Evolutionary conservation across 1,140 invertebrate species (phyloP), one percentile per base, ranked within the genome.

Genomic region (Drosophila watanabei): DNA sequence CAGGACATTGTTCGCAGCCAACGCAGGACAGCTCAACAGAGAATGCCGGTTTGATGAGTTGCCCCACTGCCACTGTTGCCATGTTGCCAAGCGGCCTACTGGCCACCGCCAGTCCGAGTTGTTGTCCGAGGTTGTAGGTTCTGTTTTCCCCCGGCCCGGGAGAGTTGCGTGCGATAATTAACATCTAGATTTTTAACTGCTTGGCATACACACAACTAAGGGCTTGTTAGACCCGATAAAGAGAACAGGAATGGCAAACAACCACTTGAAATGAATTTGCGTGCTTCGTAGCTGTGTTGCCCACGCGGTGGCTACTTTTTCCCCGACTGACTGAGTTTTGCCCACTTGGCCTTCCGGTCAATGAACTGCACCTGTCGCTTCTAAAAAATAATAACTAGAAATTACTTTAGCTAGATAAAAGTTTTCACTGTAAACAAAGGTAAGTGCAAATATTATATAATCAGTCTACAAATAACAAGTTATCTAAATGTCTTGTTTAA

Each of bases 111-210:
- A 24, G 41, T 35, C 28, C 16, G 9, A 49, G 37, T 51, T 45
- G 46, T 20, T 35, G 52, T 72, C 57, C 52, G 61, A 56, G 43
- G 39, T 45, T n/a, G 46, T 33, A 39, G 49, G 68, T 68, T 75
- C 65, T 45, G 43, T 73, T 39, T 54, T 54, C 32, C 52, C 52
- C 16, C 14, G 33, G 52, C 65, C 48, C 48, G 30, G 20, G 49
- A 66, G 77, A 63, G 71, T 88, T 88, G 86, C 85, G 85, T 88
- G 85, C 81, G 70, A 90, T 88, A 88, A 85, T 88, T 79, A 88
- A 90, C 82, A 90, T 85, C 85, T 75, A 80, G 70, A 78, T 72
- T 68, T 63, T 85, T 48, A 81, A 83, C 85, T 84, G 81, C 71
- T 88, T 82, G 84, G 78, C 85, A 89, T 89, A 88, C 85, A 85